Evolutionary conservation across 2,888 invertebrate genomes (phyloP).

Genomic region (Monochamus alternatus): DNA sequence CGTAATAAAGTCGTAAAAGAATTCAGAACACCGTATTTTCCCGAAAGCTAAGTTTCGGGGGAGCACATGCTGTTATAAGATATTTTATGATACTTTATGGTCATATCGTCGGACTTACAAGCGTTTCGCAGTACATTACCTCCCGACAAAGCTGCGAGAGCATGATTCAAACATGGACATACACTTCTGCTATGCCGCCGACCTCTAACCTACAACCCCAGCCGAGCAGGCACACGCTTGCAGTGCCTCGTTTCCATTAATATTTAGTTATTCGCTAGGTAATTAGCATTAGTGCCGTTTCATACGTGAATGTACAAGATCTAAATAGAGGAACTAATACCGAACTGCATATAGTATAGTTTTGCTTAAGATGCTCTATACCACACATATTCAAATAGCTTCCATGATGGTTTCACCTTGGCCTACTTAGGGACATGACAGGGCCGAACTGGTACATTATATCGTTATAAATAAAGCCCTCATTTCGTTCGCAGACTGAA

Average conservation of each 20-base stretch:
- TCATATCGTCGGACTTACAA: conserved; percentile 59
- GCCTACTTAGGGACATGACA: no score
- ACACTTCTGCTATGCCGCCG: conserved; percentile 61
- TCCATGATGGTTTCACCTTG: no score
- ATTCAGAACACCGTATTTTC: conserved; percentile 16
- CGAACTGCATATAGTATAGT: no score
- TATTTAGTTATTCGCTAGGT: conserved; percentile 35
- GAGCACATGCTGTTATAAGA: conserved; percentile 32
- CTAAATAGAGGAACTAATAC: background rate
- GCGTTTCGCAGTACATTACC: conserved; percentile 65
- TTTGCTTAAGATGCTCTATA: no score
- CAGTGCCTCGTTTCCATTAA: conserved; percentile 51
- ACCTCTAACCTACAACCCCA: conserved; percentile 52
- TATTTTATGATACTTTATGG: conserved; percentile 52
- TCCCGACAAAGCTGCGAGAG: conserved; percentile 62
- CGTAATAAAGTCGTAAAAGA: conserved; percentile 7
- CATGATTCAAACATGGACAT: conserved; percentile 59
- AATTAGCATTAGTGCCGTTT: conserved; percentile 24
- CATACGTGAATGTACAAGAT: conserved; percentile 1
- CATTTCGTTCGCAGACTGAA: no score
- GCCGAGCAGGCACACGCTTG: conserved; percentile 50
- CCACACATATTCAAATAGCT: no score
- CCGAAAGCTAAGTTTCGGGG: conserved; percentile 2
- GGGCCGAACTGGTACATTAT: no score
- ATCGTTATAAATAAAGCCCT: no score